Conservation (phyloP, 2,888 invertebrate genomes). For the Acheta domesticus region DNA sequence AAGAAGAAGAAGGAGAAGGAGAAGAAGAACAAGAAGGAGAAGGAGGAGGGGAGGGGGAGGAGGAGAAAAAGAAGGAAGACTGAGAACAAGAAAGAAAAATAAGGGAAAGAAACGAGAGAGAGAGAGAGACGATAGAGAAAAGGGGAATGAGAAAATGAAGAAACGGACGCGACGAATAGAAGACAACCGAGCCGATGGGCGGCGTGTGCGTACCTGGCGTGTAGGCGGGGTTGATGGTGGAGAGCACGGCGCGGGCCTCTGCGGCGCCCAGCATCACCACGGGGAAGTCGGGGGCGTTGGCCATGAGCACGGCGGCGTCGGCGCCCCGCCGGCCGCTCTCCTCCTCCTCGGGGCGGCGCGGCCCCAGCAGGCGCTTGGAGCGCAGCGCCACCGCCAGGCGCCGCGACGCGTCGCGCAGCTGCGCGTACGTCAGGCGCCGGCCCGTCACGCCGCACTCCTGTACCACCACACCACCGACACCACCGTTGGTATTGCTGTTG, state of each 20-base stretch:
- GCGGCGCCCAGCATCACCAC: slow-evolving; percentile 40
- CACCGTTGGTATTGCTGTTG: not conserved
- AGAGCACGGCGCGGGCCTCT: slow-evolving; percentile 41
- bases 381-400: slow-evolving; percentile 44
- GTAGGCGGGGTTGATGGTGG: slow-evolving; percentile 38
- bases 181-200: not conserved
- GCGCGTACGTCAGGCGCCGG: slow-evolving; percentile 66
- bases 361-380: not conserved
- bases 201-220: slow-evolving; percentile 36
- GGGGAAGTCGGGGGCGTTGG: slow-evolving; percentile 45
- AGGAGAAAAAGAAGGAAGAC: too few species aligned
- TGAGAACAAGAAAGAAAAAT: too few species aligned
- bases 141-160: too few species aligned
- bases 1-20: too few species aligned
- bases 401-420: slow-evolving; percentile 60
- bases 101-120: too few species aligned
- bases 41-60: too few species aligned
- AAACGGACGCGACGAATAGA: too few species aligned
- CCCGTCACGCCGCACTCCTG: slow-evolving; percentile 72
- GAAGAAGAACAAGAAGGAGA: too few species aligned
- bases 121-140: too few species aligned
- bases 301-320: slow-evolving; percentile 42
- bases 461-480: not conserved
- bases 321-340: slow-evolving; percentile 24
- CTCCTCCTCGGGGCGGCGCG: not conserved